Conservation (phyloP, 1,140 invertebrate genomes). For the Eriosoma lanigerum region DNA sequence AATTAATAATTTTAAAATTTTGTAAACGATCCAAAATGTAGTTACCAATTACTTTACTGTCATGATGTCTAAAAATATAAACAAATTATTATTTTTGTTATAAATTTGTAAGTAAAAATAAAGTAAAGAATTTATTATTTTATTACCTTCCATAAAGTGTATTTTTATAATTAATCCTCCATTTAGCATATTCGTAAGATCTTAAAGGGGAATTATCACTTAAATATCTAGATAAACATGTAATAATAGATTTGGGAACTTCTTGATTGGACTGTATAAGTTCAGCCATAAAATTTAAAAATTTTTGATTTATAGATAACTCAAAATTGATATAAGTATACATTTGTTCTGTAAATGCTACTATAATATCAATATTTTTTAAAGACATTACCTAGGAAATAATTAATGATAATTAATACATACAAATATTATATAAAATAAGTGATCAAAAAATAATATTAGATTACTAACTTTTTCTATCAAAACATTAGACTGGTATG, state of each 20-base stretch:
- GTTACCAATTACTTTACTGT: conserved; percentile 18
- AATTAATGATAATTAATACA: neutral
- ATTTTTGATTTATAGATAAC: conserved; percentile 14
- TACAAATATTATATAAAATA: neutral
- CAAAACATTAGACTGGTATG: conserved; percentile 25
- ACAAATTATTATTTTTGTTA: neutral
- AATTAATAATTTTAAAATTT: conserved; percentile 5
- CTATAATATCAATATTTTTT: conserved; percentile 35
- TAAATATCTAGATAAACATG: conserved; percentile 33
- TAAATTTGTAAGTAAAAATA: neutral
- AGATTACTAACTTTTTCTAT: conserved; percentile 30
- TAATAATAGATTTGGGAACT: conserved; percentile 29
- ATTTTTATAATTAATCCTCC: conserved; percentile 39
- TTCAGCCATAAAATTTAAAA: conserved; percentile 21
- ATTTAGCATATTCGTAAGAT: conserved; percentile 21
- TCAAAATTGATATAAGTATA: conserved; percentile 38
- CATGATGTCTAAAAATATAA: conserved; percentile 20
- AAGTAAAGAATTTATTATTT: neutral
- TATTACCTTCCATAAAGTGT: conserved; percentile 44
- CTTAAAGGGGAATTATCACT: conserved; percentile 26
- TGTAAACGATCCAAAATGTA: conserved; percentile 8
- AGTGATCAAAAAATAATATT: neutral
- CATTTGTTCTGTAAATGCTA: conserved; percentile 48
- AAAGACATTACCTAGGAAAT: conserved; percentile 22
- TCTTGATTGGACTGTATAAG: conserved; percentile 33